Evolutionary conservation across 2,113 vertebrate genomes (phyloP).

Genomic region (Circaetus cinerascens): DNA sequence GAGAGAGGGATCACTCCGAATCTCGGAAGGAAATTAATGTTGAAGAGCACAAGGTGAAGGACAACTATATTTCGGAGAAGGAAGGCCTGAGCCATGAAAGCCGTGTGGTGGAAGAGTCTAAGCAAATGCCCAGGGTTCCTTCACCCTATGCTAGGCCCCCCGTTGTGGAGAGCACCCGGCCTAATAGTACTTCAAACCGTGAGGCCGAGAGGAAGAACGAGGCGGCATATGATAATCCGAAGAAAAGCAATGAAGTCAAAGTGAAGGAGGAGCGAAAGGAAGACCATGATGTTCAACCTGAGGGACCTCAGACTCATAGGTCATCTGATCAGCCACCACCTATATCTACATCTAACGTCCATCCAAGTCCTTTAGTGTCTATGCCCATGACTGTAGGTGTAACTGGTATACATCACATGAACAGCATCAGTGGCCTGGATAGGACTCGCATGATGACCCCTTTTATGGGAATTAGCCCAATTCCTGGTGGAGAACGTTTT

Average conservation of each 20-base stretch:
- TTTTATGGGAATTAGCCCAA: constrained; percentile 95
- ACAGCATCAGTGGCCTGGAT: constrained; percentile 88
- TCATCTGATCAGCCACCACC: constrained; percentile 75
- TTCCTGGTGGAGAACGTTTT: constrained; percentile 93
- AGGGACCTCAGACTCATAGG: constrained; percentile 78
- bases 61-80: constrained; percentile 85
- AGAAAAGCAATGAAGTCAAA: constrained; percentile 90
- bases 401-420: constrained; percentile 89
- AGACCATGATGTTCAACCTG: constrained; percentile 84
- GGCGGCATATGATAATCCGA: constrained; percentile 82
- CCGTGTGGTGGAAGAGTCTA: constrained; percentile 82
- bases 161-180: constrained; percentile 68
- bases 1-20: constrained; percentile 83
- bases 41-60: constrained; percentile 93
- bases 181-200: constrained; percentile 81
- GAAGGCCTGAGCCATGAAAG: constrained; percentile 83
- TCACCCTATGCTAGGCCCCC: constrained; percentile 86
- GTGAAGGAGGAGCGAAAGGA: constrained; percentile 96
- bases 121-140: constrained; percentile 81
- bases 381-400: constrained; percentile 90
- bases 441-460: constrained; percentile 96
- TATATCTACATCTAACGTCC: constrained; percentile 74
- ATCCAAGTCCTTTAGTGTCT: constrained; percentile 81
- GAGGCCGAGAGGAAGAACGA: constrained; percentile 89
- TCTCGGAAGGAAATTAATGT: constrained; percentile 84